phyloP scores from a whole-genome alignment of 2,888 invertebrate genomes.

The Abscondita cerata region DNA sequence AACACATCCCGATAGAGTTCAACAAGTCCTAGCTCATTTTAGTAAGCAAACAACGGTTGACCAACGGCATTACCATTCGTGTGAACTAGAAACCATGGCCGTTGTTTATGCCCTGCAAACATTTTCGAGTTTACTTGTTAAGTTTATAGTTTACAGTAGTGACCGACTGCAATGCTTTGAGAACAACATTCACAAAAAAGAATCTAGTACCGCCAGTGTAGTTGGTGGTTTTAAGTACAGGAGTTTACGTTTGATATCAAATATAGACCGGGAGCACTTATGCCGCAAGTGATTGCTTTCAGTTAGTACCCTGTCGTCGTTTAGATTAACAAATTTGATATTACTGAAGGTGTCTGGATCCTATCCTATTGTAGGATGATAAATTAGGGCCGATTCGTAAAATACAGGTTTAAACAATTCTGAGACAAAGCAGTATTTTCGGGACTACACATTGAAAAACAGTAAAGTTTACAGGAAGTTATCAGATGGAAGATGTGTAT shows the following conservation, averaged over 20 bases:
- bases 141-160: conserved; percentile 38
- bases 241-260: no score
- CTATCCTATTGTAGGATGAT: conserved; percentile 23
- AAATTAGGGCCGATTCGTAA: conserved; percentile 10
- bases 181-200: conserved; percentile 36
- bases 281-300: conserved; percentile 24
- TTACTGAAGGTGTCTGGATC: conserved; percentile 24
- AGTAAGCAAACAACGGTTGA: conserved; percentile 33
- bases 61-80: conserved; percentile 29
- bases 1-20: background rate
- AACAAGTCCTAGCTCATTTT: conserved; percentile 34
- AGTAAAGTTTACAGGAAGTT: no score
- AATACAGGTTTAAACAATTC: background rate
- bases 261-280: background rate
- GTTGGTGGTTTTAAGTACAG: no score
- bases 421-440: conserved; percentile 8
- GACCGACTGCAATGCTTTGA: conserved; percentile 41
- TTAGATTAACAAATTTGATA: conserved; percentile 11
- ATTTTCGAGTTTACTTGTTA: conserved; percentile 38
- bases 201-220: conserved; percentile 4
- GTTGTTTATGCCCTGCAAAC: conserved; percentile 36
- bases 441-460: background rate
- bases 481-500: conserved; percentile 13
- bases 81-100: conserved; percentile 33
- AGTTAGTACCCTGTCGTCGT: conserved; percentile 12